phyloP scores from a whole-genome alignment of 2,888 invertebrate genomes.

The Acleris emargana region DNA sequence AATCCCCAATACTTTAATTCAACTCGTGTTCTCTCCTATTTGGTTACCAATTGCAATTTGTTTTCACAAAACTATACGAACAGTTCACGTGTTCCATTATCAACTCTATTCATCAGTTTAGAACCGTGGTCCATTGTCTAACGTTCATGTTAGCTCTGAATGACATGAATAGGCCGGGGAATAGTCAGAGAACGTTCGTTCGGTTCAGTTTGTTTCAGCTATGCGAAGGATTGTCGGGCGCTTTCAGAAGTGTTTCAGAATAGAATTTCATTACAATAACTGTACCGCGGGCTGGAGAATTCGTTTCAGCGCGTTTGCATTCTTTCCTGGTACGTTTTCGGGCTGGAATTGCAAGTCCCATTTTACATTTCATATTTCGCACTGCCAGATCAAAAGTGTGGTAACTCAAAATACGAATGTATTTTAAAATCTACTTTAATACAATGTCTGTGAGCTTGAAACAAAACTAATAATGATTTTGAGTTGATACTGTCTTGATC shows the following conservation, averaged over 20 bases:
- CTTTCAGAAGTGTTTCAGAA: constrained; percentile 25
- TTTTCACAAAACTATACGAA: not conserved
- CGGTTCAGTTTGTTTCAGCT: constrained; percentile 27
- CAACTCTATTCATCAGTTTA: not conserved
- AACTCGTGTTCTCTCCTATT: too few relatives aligned
- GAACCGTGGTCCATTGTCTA: constrained; percentile 1
- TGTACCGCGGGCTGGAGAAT: not conserved
- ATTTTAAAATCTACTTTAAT: too few relatives aligned
- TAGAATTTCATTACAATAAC: constrained; percentile 33
- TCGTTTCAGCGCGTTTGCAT: constrained; percentile 23
- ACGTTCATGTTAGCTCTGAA: constrained; percentile 6
- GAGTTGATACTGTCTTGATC: too few relatives aligned
- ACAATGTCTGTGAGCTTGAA: too few relatives aligned
- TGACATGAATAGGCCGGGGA: constrained; percentile 21
- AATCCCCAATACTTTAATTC: too few relatives aligned
- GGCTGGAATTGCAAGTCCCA: not conserved
- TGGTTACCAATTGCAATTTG: not conserved
- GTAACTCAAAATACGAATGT: too few relatives aligned
- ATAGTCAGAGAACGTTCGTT: constrained; percentile 30
- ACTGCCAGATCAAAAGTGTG: too few relatives aligned
- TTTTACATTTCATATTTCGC: too few relatives aligned
- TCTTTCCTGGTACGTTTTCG: constrained; percentile 2
- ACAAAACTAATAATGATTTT: too few relatives aligned
- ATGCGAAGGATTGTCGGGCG: constrained; percentile 19
- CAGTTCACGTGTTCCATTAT: too few relatives aligned